Evolutionary conservation across 1,140 invertebrate species (phyloP), one percentile per base, ranked within the genome.

Genomic region (Pseudomyrmex concolor): DNA sequence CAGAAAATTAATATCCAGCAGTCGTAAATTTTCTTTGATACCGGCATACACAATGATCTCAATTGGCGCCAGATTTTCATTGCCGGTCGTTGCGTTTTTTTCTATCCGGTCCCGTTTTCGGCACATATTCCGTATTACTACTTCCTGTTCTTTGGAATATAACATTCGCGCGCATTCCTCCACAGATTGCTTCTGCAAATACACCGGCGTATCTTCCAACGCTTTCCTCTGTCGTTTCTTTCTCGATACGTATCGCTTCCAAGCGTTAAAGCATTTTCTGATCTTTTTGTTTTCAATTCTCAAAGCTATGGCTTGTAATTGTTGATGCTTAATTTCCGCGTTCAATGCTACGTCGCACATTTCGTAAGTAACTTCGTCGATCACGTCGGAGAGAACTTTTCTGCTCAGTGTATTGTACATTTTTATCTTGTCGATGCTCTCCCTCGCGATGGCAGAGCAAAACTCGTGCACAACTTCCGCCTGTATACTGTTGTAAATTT

Each of bases 151-250:
- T 1, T 94, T 85, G 34, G 92, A 89, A 62, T 94, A 94, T 1
- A 96, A 86, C 84, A 92, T 92, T 12, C 86, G 87, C 10, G 95
- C 96, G 90, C 95, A 95, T 77, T 95, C 93, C 5, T 91, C 73
- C 0, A 95, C 90, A 59, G 94, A 95, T 15, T 93, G 92, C 10
- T 92, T 92, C 57, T 95, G 92, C 19, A 96, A 87, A 96, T 96
- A 96, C 17, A 96, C 93, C 0, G 96, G 96, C 8, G 95, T 96
- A 74, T 94, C 94, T 82, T 96, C 95, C 50, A 96, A 89, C 10
- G 96, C 93, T 71, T 90, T 92, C 84, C 86, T 93, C 82, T 94
- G 95, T 84, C 70, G 77, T 73, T 90, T 93, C 19, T 90, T 92
- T 17, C 91, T 94, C 7, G 68, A 57, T 0, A 87, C 64, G 22